Evolutionary conservation across 2,113 vertebrate genomes (phyloP).

Genomic region (Microcebus griseorufus): DNA sequence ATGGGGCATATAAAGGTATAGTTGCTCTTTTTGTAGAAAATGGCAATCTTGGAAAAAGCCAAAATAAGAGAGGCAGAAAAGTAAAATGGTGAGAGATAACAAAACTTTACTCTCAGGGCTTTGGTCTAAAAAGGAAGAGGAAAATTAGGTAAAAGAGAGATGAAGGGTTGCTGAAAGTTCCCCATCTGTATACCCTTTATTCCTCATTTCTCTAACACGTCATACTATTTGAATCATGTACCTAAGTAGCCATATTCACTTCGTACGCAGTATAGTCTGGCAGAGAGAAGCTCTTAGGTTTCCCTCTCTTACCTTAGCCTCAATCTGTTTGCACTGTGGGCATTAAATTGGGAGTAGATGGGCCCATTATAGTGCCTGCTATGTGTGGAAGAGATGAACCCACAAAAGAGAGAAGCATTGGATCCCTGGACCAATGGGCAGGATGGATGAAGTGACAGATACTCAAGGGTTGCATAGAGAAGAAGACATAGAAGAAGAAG

Average conservation of each 20-base stretch:
- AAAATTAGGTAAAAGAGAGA: neutral
- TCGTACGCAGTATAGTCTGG: neutral
- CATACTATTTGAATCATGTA: too few relatives aligned
- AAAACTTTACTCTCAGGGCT: neutral
- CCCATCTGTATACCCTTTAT: fast-evolving
- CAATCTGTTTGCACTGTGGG: neutral
- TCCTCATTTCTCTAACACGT: fast-evolving
- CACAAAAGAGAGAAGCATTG: neutral
- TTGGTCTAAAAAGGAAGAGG: neutral
- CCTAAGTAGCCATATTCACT: too few relatives aligned
- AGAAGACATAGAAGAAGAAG: fast-evolving
- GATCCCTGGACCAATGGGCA: too few relatives aligned
- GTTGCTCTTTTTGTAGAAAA: neutral
- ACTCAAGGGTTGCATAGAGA: neutral
- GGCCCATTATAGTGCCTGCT: neutral
- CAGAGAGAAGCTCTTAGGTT: neutral
- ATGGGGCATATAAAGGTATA: neutral
- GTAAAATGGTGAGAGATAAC: neutral
- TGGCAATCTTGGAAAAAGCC: neutral
- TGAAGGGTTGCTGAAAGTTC: neutral
- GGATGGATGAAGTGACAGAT: neutral
- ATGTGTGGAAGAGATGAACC: neutral
- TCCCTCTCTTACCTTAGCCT: neutral
- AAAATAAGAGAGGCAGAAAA: neutral
- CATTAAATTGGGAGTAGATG: neutral